Base-by-base conservation (phyloP, 2,797 vertebrate genomes). In the Sebastiscus albofasciatus region DNA sequence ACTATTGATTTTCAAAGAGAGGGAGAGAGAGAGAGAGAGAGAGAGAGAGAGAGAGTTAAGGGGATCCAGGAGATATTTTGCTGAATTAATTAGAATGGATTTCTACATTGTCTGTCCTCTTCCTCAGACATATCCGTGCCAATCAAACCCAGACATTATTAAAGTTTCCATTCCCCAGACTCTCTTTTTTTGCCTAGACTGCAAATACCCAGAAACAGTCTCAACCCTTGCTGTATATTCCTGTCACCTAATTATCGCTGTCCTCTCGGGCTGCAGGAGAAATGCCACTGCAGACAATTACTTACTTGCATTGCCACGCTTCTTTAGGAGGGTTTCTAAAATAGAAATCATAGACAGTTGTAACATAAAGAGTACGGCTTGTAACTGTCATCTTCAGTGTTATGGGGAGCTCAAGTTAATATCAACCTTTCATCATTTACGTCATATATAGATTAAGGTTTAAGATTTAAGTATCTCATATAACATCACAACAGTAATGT, bases 191-290 rank as follows among this genome's bases (percentile, higher is more conserved):
- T 78, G 76, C 58, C 42, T 4, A 16, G 54, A 72, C 71, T 75
- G 49, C 65, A 80, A 67, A 71, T 85, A 78, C 75, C 75, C 22
- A 33, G 62, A 82, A 82, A 69, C 9, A 36, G 22, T 42, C 34
- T 78, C 79, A 80, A 11, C 68, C 33, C 54, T 81, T n/a, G n/a
- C 26, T 76, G 49, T 87, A 81, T 82, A 79, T 81, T 81, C 76
- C 64, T 31, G 69, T 80, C 75, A 69, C 75, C 81, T 88, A 82
- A 87, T 90, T 86, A 87, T 82, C 79, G 42, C 33, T 42, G 62
- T 85, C 29, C 69, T 72, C 77, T 66, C 42, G 22, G 82, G 75
- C 77, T 73, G 62, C 54, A 77, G 73, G 34, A 75, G n/a, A 80
- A 88, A 79, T 77, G 49, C 64, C 62, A 67, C 81, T 67, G 62